Evolutionary conservation across 2,797 vertebrate genomes (phyloP).

Genomic region (Ataeniobius toweri): DNA sequence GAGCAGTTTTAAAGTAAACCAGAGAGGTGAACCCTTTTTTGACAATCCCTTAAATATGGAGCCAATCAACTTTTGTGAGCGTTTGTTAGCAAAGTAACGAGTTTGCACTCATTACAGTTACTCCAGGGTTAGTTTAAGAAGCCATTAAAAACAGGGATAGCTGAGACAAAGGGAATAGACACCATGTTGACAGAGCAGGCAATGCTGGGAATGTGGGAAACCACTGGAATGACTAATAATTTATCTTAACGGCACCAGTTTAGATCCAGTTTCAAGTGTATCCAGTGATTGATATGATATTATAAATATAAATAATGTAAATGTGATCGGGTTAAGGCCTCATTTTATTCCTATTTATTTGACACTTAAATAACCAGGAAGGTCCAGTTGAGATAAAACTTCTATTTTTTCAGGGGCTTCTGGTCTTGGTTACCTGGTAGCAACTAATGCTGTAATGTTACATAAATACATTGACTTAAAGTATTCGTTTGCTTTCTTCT

Average conservation of each 20-base stretch:
- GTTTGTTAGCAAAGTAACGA: constrained; percentile 43
- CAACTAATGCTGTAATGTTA: neutral
- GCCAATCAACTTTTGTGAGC: constrained; percentile 31
- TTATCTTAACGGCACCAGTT: constrained; percentile 1
- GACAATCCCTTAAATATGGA: constrained; percentile 49
- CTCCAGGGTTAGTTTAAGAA: constrained; percentile 51
- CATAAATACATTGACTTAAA: constrained; percentile 12
- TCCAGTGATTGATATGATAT: constrained; percentile 22
- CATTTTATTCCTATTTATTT: neutral
- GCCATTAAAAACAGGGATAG: constrained; percentile 62
- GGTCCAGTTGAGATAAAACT: neutral
- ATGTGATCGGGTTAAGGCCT: neutral
- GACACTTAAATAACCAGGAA: neutral
- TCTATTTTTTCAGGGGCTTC: neutral
- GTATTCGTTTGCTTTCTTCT: constrained; percentile 48
- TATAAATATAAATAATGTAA: constrained; percentile 2
- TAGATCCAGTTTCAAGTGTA: neutral
- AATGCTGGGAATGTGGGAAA: constrained; percentile 13
- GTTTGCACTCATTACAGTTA: constrained; percentile 52
- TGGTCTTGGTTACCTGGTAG: constrained; percentile 1
- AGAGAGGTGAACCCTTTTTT: constrained; percentile 31
- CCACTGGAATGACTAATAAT: neutral
- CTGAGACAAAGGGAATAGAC: constrained; percentile 37
- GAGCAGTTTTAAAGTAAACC: constrained; percentile 28
- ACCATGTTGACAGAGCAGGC: constrained; percentile 33